Conservation (phyloP, 1,140 invertebrate genomes). For the Manduca sexta region DNA sequence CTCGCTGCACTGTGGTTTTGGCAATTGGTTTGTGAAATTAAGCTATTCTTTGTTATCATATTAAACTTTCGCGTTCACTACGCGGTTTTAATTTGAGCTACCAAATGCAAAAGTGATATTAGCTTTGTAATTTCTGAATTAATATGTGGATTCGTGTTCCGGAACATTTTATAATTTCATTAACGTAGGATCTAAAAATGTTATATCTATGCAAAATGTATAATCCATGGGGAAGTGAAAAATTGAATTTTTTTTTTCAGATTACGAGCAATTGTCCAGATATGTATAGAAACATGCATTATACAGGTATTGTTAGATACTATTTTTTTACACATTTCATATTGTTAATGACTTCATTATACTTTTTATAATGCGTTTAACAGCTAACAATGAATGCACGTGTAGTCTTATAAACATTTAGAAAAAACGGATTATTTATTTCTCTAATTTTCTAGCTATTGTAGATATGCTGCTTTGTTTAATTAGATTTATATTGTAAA, state of each 20-base stretch:
- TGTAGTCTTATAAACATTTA: too few relatives aligned
- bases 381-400: too few relatives aligned
- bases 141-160: neutral
- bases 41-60: neutral
- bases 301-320: conserved; percentile 40
- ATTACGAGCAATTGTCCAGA: conserved; percentile 62
- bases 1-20: conserved; percentile 2
- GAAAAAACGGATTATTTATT: too few relatives aligned
- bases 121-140: neutral
- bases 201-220: too few relatives aligned
- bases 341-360: too few relatives aligned
- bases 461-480: too few relatives aligned
- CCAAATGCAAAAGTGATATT: neutral
- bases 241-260: conserved; percentile 47
- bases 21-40: neutral
- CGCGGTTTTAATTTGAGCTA: neutral
- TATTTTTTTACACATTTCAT: neutral
- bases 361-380: too few relatives aligned
- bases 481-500: too few relatives aligned
- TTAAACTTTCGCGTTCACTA: neutral
- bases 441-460: too few relatives aligned
- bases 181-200: too few relatives aligned
- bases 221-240: too few relatives aligned
- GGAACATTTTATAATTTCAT: too few relatives aligned
- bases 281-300: conserved; percentile 70